Base-by-base conservation (phyloP, 2,888 invertebrate species). In the Folsomia manolachei region DNA sequence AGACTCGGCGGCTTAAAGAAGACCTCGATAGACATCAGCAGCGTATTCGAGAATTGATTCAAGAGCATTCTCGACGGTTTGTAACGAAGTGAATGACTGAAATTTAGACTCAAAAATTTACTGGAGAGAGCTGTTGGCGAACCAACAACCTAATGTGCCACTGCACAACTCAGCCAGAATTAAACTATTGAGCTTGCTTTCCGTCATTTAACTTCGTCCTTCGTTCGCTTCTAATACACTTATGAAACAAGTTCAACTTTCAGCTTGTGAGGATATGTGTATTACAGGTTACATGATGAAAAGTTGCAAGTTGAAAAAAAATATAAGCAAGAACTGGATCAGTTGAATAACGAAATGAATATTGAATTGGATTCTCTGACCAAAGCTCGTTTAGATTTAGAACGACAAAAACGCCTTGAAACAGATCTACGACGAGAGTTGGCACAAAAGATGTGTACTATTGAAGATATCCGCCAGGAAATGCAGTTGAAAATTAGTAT, bases 401-500 rank as follows among this genome's bases (percentile, higher is more conserved):
- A 94, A 76, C 89, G 92, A 27, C 91, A 92, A 81, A 88, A 90
- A 72, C 88, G 93, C 11, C 89, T 91, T 77, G 91, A 92, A 81
- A 86, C 88, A 1, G 93, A 93, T 78, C 82, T 92, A 61, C 89
- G 91, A 77, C 86, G 93, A n/a, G 93, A 93, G 77, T 82, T 92
- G 19, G 87, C 89, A 0, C 91, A 91, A 84, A 91, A 91, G 82
- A 90, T 88, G 79, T 86, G 89, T 0, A 88, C 90, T 71, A 88
- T 93, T 65, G 93, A 93, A 51, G 92, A 93, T 78, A 83, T 93
- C 1, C 90, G 91, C 82, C 90, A 90, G 85, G 93, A 93, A 81
- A 85, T 92, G 73, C 90, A 91, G 80, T 89, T 88, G 76, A 93
- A 92, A 85, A 89, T 89, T 74, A 87, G 91, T 90, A 84, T 18